Base-by-base conservation (phyloP, 2,888 invertebrate species). In the Dolichomitus sp. region DNA sequence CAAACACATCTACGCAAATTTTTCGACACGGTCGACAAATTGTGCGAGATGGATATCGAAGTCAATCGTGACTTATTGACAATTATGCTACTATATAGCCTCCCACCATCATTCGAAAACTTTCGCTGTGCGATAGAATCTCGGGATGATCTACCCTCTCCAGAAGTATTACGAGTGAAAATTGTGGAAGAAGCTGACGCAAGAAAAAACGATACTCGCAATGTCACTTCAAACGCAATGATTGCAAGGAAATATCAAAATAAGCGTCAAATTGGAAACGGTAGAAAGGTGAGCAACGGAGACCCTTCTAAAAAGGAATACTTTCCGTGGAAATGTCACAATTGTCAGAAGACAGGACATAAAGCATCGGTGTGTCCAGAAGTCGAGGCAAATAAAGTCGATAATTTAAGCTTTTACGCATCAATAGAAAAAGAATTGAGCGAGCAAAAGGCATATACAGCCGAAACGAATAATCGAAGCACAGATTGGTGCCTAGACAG, bases 1-100 rank as follows among this genome's bases (percentile, higher is more conserved):
- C 85, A 90, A n/a, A 88, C 90, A 11, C 93, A 93, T 81, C 61
- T 93, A 4, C 86, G 86, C 40, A 87, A 86, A n/a, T 92, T 93
- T 75, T 91, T 93, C n/a, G n/a, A n/a, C n/a, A n/a, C n/a, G n/a
- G 90, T 93, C 6, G 90, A 90, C 57, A 92, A 91, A 80, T 70
- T 93, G 14, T 85, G 84, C 50, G 91, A 92, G 12, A 91, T 91
- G 86, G 88, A 87, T 4, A 70, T 84, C 0, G 73, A 72, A 0
- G 80, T 86, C 0, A 70, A 76, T 27, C 17, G 11, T 11, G 66
- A 84, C 45, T 40, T 85, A 12, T 14, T 79, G 3, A 37, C 79
- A 9, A 82, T 82, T 1, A 19, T 77, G 54, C 33, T 86, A 12
- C 33, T 87, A 23, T 83, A 86, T 33, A 85, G 83, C 5, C 50